Percentiles rank a stretch among this genome's conserved stretches.
Conservation (phyloP, 2,888 invertebrate genomes). For the Ferrisia virgata region DNA sequence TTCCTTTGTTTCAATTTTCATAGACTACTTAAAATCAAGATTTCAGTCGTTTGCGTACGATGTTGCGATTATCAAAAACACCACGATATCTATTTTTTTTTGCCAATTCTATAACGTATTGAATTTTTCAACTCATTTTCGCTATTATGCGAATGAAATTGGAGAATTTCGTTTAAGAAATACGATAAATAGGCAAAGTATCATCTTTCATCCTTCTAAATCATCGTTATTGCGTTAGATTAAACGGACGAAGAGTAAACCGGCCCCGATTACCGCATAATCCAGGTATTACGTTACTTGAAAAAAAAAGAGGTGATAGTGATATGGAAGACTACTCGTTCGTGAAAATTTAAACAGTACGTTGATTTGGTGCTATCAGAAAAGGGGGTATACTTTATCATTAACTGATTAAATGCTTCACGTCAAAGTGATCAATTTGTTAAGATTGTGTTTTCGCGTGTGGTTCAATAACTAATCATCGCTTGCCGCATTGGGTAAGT, state of each 20-base stretch:
- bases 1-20: too few relatives aligned
- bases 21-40: neutral
- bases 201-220: neutral
- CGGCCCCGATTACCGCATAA: neutral
- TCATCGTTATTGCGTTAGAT: neutral
- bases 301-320: neutral
- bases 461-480: neutral
- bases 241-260: neutral
- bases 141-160: neutral
- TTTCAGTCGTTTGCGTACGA: too few relatives aligned
- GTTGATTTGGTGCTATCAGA: neutral
- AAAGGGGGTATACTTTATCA: neutral
- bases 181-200: neutral
- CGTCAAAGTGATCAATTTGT: neutral
- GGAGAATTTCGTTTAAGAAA: neutral
- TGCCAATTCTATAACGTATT: neutral
- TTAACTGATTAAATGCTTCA: slow-evolving; percentile 7
- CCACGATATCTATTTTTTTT: neutral
- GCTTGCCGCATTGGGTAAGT: slow-evolving; percentile 20
- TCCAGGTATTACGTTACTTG: neutral
- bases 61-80: neutral
- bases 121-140: slow-evolving; percentile 23
- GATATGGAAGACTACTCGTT: neutral
- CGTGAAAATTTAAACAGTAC: neutral
- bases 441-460: neutral